phyloP scores from a whole-genome alignment of 2,113 vertebrate species.

The Ploceus nigricollis region DNA sequence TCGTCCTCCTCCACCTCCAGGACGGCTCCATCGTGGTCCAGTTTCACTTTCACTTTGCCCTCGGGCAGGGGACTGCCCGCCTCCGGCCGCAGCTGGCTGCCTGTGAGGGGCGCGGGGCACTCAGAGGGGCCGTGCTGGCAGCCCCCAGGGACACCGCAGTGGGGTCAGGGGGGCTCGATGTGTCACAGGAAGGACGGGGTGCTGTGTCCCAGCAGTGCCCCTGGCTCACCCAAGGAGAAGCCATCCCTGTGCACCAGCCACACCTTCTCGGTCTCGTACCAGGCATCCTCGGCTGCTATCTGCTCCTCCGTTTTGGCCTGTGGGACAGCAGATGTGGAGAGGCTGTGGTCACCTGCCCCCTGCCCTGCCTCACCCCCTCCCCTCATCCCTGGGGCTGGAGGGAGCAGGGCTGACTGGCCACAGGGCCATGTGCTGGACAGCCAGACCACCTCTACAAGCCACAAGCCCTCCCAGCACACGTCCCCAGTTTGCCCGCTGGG shows the following conservation, averaged over 20 bases:
- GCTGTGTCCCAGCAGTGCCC: accelerated
- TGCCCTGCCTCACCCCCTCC: background rate
- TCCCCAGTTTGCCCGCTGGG: accelerated
- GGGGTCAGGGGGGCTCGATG: accelerated
- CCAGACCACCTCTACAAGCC: background rate
- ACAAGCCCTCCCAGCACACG: background rate
- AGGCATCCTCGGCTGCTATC: slow-evolving; percentile 89
- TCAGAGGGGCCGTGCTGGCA: background rate
- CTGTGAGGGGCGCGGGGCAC: slow-evolving; percentile 50
- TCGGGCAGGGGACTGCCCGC: slow-evolving; percentile 76
- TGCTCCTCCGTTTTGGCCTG: slow-evolving; percentile 96
- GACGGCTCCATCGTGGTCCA: slow-evolving; percentile 87
- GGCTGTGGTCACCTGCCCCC: background rate
- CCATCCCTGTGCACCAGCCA: slow-evolving; percentile 97
- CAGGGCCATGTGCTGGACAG: accelerated
- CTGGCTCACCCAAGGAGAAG: slow-evolving; percentile 90
- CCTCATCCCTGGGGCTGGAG: background rate
- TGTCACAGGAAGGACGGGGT: background rate
- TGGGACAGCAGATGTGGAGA: background rate
- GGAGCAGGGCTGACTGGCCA: background rate
- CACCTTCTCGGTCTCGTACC: slow-evolving; percentile 94
- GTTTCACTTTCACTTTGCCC: slow-evolving; percentile 90
- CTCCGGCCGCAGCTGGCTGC: slow-evolving; percentile 83
- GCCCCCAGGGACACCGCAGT: background rate
- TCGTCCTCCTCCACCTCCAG: slow-evolving; percentile 97